phyloP scores from a whole-genome alignment of 2,888 invertebrate genomes.

The Xestia ashworthii region DNA sequence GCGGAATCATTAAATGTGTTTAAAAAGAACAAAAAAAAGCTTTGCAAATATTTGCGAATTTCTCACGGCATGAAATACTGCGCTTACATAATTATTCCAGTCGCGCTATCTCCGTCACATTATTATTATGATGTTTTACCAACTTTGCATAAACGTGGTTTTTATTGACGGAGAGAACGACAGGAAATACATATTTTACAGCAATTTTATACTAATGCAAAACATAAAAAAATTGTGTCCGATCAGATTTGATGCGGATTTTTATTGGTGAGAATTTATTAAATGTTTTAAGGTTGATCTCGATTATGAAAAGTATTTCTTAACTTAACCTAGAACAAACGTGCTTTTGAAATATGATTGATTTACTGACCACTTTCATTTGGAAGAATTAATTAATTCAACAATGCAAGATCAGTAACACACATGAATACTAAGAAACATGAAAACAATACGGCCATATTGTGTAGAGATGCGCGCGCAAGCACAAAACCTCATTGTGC shows the following conservation, averaged over 20 bases:
- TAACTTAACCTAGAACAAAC: slow-evolving; percentile 3
- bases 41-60: slow-evolving; percentile 85
- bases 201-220: slow-evolving; percentile 59
- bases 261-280: slow-evolving; percentile 52
- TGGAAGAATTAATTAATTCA: slow-evolving; percentile 58
- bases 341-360: background rate
- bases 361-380: slow-evolving; percentile 33
- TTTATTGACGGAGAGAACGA: slow-evolving; percentile 58
- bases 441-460: slow-evolving; percentile 81
- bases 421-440: slow-evolving; percentile 68
- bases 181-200: slow-evolving; percentile 64
- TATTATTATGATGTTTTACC: slow-evolving; percentile 44
- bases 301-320: slow-evolving; percentile 30
- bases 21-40: slow-evolving; percentile 75
- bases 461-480: slow-evolving; percentile 75
- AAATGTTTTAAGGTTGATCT: slow-evolving; percentile 24
- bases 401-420: slow-evolving; percentile 50
- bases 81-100: slow-evolving; percentile 63
- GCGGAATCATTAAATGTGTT: slow-evolving; percentile 85
- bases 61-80: slow-evolving; percentile 73
- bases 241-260: slow-evolving; percentile 40
- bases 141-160: slow-evolving; percentile 61
- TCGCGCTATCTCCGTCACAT: slow-evolving; percentile 38
- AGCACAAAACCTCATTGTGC: slow-evolving; percentile 85
- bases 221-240: slow-evolving; percentile 41